Base-by-base conservation (phyloP, 1,140 invertebrate species). In the Rhynchophorus ferrugineus region DNA sequence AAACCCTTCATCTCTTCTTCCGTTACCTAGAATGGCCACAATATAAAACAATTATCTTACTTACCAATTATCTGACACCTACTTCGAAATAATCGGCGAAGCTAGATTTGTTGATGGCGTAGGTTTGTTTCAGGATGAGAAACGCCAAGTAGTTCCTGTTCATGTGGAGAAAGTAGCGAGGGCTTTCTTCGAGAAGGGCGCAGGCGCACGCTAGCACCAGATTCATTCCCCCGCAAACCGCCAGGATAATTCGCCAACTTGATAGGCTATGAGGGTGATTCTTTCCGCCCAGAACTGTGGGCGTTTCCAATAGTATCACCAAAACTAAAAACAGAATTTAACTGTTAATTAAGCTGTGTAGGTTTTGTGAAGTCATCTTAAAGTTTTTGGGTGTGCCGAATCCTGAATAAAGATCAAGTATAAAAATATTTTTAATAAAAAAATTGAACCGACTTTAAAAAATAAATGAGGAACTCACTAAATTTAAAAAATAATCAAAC, bases 51-150 rank as follows among this genome's bases (percentile, higher is more conserved):
- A 29, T 5, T 29, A 11, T 11, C 24, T n/a, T 29, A 11, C 24
- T 6, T 29, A 29, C 5, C 24, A 36, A 11, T 29, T 29, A 29
- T 29, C 5, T 29, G 13, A 22, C 3, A 52, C 18, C 43, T 33
- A 65, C 54, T 14, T 59, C 37, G 46, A 62, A 65, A 33, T 47
- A 57, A 14, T 62, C 59, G 6, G 55, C 54, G 49, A 58, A 63
- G 37, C 57, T 63, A 1, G 63, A 65, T 13, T 61, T 63, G 42
- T 67, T 67, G 9, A 67, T 63, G 18, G 63, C 62, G 36, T 57
- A 67, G 6, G 66, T 54, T 49, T 64, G 57, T 19, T 61, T 64
- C 1, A 67, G 18, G 5, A 57, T 50, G 19, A 56, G 36, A 9
- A 60, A 13, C 0, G 64, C 62, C 38, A 65, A 44, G 19, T 58